Base-by-base conservation (phyloP, 2,888 invertebrate species). In the Carcina quercana region DNA sequence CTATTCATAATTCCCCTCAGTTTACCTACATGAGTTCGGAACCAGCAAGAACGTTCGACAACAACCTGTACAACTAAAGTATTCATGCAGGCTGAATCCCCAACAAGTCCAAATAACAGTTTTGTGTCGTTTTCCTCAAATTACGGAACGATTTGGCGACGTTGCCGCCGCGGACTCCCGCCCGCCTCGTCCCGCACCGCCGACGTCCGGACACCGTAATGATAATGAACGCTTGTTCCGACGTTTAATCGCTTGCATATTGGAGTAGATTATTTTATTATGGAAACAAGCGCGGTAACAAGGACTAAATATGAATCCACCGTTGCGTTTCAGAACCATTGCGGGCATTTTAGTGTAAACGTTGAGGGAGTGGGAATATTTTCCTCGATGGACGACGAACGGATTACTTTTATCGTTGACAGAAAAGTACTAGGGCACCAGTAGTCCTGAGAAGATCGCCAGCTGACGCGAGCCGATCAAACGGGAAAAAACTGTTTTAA, bases 161-260 rank as follows among this genome's bases (percentile, higher is more conserved):
- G 20, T 13, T n/a, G 24, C 12, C 29, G 13, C 19, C 15, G 21
- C 21, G 15, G 15, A n/a, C n/a, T n/a, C n/a, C n/a, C n/a, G n/a
- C n/a, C n/a, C n/a, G n/a, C n/a, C n/a, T n/a, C n/a, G n/a, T n/a
- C n/a, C n/a, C n/a, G n/a, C n/a, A n/a, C n/a, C n/a, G n/a, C n/a
- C n/a, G n/a, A n/a, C n/a, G n/a, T 27, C 8, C 17, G 17, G 14
- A 7, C 19, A 10, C 27, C 10, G 15, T 7, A 6, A 38, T 46
- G 43, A 50, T 56, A 58, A 60, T 57, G 49, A 49, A 45, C 55
- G 60, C 57, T 59, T 53, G 60, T 59, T 42, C 42, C 53, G 43
- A 45, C 73, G 66, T 70, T 78, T 78, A 74, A 78, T 78, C 79
- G 72, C 58, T 59, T 73, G 65, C 70, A 79, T 78, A 67, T 64